Base-by-base conservation (phyloP, 2,113 vertebrate genomes). In the Ia io region DNA sequence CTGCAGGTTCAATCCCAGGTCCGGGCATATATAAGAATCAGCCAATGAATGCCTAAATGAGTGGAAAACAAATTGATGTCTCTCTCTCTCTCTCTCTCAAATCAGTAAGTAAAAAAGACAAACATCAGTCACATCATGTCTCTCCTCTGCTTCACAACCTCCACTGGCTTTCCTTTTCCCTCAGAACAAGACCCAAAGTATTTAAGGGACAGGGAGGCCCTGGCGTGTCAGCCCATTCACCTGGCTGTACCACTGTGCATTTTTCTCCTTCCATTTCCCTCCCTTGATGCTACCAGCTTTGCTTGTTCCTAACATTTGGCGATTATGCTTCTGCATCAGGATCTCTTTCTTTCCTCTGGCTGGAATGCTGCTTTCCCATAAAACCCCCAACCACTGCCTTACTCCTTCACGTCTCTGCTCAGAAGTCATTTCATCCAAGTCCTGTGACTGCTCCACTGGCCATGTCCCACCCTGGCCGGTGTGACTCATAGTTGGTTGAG, bases 171-270 rank as follows among this genome's bases (percentile, higher is more conserved):
- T n/a, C 10, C 5, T 1, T 28, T 77, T 77, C 14, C 9, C n/a
- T 59, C 12, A 3, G 37, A 37, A 30, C 23, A 23, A 59, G 74
- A 8, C 3, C 70, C 35, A 47, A 4, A 4, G 0, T 69, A 17
- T 61, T 56, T 16, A 7, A n/a, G 77, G 49, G 2, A 17, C 47
- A 32, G 53, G 9, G 49, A 56, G 77, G 63, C 32, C 10, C 18
- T 4, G 0, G 16, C 1, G 13, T 2, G 14, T 63, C n/a, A 35
- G 35, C 20, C 49, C 9, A 0, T 35, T 51, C 30, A 3, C 40
- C 37, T 35, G 0, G 20, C 70, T 14, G 28, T 22, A 9, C 32
- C 8, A 1, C 12, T 51, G 85, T 16, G 1, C 2, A 0, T 35
- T 17, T 63, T 73, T n/a, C n/a, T 59, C 30, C 49, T 17, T 35